phyloP scores from a whole-genome alignment of 2,797 vertebrate genomes.

The Xenopus petersii region DNA sequence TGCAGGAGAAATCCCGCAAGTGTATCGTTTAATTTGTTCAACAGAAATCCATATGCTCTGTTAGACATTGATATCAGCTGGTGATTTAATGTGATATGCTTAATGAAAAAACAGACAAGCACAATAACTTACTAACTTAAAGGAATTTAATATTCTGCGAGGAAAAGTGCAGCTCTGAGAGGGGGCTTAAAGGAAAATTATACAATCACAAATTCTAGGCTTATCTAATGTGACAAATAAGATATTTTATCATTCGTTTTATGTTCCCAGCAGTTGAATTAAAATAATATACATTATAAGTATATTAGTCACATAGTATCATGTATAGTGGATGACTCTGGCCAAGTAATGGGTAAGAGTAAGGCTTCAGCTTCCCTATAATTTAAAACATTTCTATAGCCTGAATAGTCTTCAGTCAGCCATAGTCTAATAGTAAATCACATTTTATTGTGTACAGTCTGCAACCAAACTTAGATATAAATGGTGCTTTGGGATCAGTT shows the following conservation, averaged over 20 bases:
- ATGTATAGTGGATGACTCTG: too few species aligned
- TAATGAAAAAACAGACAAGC: slow-evolving; percentile 18
- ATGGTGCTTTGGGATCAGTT: too few species aligned
- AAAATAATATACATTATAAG: too few species aligned
- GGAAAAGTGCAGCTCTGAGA: not conserved
- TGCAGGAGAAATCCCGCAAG: slow-evolving; percentile 13
- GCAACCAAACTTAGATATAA: too few species aligned
- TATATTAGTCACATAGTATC: too few species aligned
- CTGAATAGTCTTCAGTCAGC: too few species aligned
- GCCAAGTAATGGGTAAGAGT: too few species aligned
- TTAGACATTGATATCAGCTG: slow-evolving; percentile 16
- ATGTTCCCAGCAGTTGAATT: not conserved
- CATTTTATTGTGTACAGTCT: too few species aligned
- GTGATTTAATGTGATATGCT: slow-evolving; percentile 3
- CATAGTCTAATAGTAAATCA: too few species aligned
- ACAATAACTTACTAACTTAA: not conserved
- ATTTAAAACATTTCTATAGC: too few species aligned
- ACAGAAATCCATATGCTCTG: slow-evolving; percentile 25
- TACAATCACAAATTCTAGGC: not conserved
- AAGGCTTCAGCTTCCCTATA: too few species aligned
- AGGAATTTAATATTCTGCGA: slow-evolving; percentile 12
- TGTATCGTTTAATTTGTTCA: slow-evolving; percentile 15
- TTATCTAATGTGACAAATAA: not conserved
- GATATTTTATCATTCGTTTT: too few species aligned
- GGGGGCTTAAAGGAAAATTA: slow-evolving; percentile 2